These are phyloP conservation scores for Mythimna pallens DNA, from an alignment of 2,888 invertebrate genomes.

Conservation along the genomic window DNA sequence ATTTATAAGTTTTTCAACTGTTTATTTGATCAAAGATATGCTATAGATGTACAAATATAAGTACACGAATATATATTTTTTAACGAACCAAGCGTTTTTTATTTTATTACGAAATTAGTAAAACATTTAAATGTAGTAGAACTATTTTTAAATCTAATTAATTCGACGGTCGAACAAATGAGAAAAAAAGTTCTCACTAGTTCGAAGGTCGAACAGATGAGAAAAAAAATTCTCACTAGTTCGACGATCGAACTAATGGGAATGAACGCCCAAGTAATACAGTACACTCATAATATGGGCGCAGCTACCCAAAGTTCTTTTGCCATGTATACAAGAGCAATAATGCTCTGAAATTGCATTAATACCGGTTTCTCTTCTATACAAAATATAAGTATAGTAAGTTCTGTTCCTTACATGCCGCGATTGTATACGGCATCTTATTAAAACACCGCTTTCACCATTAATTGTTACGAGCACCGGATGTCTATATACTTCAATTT, in stretches of 20 bases:
- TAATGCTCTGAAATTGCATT: no score
- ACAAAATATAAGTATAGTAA: no score
- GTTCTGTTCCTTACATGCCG: not conserved
- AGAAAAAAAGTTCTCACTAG: no score
- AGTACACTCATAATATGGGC: no score
- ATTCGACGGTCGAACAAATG: no score
- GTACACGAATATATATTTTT: slow-evolving; percentile 10
- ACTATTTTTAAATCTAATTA: no score
- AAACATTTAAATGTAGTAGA: slow-evolving; percentile 11
- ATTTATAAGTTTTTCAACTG: slow-evolving; percentile 13
- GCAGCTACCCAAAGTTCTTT: no score
- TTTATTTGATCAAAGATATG: slow-evolving; percentile 14
- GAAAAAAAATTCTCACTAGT: not conserved
- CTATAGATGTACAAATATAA: slow-evolving; percentile 13
- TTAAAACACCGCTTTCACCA: slow-evolving; percentile 28
- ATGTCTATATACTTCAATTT: slow-evolving; percentile 37
- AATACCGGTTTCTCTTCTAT: no score
- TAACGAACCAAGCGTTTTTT: slow-evolving; percentile 10
- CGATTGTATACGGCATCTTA: slow-evolving; percentile 27
- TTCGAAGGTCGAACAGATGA: no score
- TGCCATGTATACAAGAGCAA: no score
- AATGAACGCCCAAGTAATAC: no score
- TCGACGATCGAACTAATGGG: not conserved
- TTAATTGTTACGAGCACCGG: slow-evolving; percentile 21
- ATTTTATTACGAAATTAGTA: slow-evolving; percentile 16